Evolutionary conservation across 2,888 invertebrate species (phyloP).

Genomic region (Epirrita christyi): DNA sequence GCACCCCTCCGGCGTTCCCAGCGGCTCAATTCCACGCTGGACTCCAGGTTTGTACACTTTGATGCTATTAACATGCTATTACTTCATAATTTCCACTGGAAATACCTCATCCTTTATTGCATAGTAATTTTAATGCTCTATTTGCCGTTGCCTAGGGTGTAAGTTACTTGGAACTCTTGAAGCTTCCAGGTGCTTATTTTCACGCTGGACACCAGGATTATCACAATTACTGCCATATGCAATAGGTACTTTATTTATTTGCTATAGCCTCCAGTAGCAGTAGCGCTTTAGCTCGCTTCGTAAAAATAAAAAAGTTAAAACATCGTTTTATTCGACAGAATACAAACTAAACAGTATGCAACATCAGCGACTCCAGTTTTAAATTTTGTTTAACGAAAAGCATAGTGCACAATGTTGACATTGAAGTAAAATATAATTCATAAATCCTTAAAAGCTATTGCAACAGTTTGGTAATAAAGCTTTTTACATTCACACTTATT

Average conservation of each 20-base stretch:
- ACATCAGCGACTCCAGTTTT: no score
- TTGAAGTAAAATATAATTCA: background rate
- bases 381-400: no score
- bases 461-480: constrained; percentile 9
- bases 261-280: constrained; percentile 5
- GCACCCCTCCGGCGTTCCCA: constrained; percentile 79
- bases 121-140: constrained; percentile 21
- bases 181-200: constrained; percentile 14
- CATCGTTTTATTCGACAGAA: no score
- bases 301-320: background rate
- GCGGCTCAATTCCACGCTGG: constrained; percentile 81
- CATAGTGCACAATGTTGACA: no score
- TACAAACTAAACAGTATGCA: no score
- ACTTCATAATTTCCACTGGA: background rate
- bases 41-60: constrained; percentile 63
- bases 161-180: constrained; percentile 10
- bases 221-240: constrained; percentile 11
- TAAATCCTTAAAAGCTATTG: background rate
- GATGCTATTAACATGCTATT: constrained; percentile 7
- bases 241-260: constrained; percentile 9
- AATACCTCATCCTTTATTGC: background rate
- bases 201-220: constrained; percentile 14
- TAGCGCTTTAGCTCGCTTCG: background rate
- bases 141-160: constrained; percentile 17
- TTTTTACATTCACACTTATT: constrained; percentile 21